These are phyloP conservation scores for Hyperoplus immaculatus DNA, from an alignment of 2,797 vertebrate species.

Conservation along the genomic window DNA sequence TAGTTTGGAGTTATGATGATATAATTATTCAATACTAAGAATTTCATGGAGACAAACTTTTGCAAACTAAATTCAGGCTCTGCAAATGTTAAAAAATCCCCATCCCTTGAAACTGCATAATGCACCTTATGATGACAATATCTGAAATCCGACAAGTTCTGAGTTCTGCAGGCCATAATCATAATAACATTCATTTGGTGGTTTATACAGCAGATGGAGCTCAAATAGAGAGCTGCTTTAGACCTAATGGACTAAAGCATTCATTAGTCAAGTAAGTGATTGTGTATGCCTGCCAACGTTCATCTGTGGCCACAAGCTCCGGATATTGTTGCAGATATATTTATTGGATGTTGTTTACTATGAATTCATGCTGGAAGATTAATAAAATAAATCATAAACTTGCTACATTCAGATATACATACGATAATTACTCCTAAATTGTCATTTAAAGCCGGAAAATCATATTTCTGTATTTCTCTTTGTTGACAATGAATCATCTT, in stretches of 20 bases:
- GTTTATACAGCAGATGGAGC: background rate
- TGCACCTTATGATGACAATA: too few relatives aligned
- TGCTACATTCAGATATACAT: conserved; percentile 1
- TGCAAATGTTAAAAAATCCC: too few relatives aligned
- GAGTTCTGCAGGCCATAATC: background rate
- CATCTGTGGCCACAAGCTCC: conserved; percentile 18
- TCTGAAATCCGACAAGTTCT: too few relatives aligned
- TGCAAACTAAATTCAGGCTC: too few relatives aligned
- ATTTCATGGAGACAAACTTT: too few relatives aligned
- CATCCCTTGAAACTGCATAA: too few relatives aligned
- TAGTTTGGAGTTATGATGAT: too few relatives aligned
- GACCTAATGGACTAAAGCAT: background rate
- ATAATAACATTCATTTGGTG: background rate
- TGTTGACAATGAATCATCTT: background rate
- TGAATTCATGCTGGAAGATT: background rate
- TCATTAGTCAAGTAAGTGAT: conserved; percentile 16
- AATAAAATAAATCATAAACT: background rate
- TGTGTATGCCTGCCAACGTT: background rate
- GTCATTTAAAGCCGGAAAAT: background rate
- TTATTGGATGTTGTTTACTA: conserved; percentile 6
- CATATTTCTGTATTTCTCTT: background rate
- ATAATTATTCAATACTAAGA: too few relatives aligned
- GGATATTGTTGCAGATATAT: conserved; percentile 5
- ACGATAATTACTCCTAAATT: background rate
- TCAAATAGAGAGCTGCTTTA: background rate